Conservation (phyloP, 2,888 invertebrate species). For the Rhagonycha lutea region DNA sequence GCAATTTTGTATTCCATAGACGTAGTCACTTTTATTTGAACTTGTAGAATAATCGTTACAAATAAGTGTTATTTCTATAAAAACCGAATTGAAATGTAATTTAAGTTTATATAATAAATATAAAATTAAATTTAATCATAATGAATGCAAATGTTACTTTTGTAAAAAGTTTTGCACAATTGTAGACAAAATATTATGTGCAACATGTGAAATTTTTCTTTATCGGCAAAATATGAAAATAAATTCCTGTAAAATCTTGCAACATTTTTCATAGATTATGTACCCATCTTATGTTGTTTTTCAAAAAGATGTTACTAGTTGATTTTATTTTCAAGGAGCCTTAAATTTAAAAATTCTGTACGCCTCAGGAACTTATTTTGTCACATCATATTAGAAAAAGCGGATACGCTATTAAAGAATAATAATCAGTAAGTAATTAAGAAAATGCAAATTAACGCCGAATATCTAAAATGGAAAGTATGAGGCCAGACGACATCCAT, state of each 20-base stretch:
- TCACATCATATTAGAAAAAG: constrained; percentile 12
- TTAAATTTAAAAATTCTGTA: not conserved
- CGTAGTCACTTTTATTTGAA: not conserved
- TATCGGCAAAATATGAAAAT: no score
- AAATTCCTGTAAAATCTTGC: no score
- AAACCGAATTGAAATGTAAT: no score
- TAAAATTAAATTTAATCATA: no score
- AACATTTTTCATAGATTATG: no score
- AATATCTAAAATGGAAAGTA: constrained; percentile 19
- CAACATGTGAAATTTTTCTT: no score
- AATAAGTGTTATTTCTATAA: not conserved
- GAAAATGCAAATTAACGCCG: constrained; percentile 11
- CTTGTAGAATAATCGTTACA: not conserved
- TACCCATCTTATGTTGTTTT: not conserved
- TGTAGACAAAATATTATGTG: no score
- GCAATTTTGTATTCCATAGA: constrained; percentile 19
- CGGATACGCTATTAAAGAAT: constrained; percentile 8
- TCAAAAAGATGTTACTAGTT: not conserved
- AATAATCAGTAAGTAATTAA: constrained; percentile 28
- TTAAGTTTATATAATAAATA: no score
- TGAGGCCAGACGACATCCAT: constrained; percentile 11
- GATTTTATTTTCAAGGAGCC: not conserved
- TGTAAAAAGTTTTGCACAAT: no score
- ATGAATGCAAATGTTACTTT: no score
- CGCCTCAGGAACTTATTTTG: constrained; percentile 13